Conservation (phyloP, 2,888 invertebrate genomes). For the Colletes collaris region DNA sequence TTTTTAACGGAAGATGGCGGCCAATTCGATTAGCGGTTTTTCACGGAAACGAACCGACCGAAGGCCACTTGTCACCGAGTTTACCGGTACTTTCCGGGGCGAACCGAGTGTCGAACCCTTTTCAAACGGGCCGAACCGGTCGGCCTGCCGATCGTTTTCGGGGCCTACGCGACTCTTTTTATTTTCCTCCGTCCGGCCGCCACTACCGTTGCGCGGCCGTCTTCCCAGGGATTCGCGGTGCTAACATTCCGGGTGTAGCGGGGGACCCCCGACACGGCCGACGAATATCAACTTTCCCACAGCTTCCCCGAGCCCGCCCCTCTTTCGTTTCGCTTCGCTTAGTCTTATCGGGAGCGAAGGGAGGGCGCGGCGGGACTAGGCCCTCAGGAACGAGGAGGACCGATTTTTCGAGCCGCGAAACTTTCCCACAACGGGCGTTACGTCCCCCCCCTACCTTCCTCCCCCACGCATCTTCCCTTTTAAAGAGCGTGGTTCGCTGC, state of each 20-base stretch:
- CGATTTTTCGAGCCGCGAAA: constrained; percentile 41
- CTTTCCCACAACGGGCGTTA: constrained; percentile 67
- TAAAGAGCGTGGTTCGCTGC: constrained; percentile 50
- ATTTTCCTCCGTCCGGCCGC: constrained; percentile 34
- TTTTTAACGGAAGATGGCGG: background rate
- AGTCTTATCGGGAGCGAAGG: constrained; percentile 26
- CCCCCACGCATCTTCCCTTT: constrained; percentile 61
- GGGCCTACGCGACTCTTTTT: constrained; percentile 36
- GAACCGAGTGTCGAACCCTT: constrained; percentile 66
- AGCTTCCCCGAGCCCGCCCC: constrained; percentile 34
- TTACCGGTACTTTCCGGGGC: constrained; percentile 55
- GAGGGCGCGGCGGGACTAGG: background rate
- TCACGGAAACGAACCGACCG: constrained; percentile 34
- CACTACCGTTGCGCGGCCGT: constrained; percentile 46
- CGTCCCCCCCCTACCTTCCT: constrained; percentile 37
- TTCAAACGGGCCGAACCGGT: constrained; percentile 66
- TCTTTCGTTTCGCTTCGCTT: constrained; percentile 21
- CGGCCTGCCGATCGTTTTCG: constrained; percentile 61
- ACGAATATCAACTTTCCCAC: constrained; percentile 75
- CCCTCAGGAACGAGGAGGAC: background rate
- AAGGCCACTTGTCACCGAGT: constrained; percentile 61
- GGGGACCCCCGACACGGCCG: constrained; percentile 40
- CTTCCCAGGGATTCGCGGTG: constrained; percentile 69
- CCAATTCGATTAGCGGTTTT: background rate
- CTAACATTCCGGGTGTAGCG: constrained; percentile 69